These are phyloP conservation scores for Parotia lawesii DNA, from an alignment of 2,113 vertebrate species.

Conservation along the genomic window DNA sequence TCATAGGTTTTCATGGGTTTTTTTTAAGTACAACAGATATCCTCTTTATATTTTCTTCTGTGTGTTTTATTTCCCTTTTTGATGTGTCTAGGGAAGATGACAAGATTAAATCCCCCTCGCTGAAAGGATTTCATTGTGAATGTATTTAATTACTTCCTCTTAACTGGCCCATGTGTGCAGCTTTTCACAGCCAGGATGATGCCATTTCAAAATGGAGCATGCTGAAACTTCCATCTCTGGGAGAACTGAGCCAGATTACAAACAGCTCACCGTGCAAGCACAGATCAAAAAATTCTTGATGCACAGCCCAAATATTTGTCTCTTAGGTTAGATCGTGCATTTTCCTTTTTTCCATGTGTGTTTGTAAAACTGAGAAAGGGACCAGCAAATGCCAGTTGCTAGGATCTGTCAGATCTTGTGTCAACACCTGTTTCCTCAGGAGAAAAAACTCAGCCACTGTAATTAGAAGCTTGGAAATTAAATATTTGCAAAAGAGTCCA, in stretches of 20 bases:
- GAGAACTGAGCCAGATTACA: neutral
- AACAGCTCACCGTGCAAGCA: neutral
- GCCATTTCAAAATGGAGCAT: neutral
- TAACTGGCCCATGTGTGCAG: neutral
- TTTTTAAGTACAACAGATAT: neutral
- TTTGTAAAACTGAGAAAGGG: slow-evolving; percentile 19
- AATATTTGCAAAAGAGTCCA: slow-evolving; percentile 66
- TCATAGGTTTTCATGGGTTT: neutral
- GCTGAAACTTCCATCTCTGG: neutral
- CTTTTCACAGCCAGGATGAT: neutral
- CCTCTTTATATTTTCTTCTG: neutral
- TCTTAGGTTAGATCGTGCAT: neutral
- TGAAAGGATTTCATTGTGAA: neutral
- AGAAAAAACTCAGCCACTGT: slow-evolving; percentile 49
- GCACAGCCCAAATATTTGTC: slow-evolving; percentile 5
- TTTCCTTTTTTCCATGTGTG: neutral
- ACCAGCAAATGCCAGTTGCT: slow-evolving; percentile 51
- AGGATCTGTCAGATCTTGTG: slow-evolving; percentile 61
- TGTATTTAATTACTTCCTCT: slow-evolving; percentile 38
- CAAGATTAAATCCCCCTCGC: slow-evolving; percentile 4
- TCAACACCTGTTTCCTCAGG: slow-evolving; percentile 63
- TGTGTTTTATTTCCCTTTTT: neutral
- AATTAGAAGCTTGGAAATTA: slow-evolving; percentile 65
- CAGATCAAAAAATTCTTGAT: slow-evolving; percentile 12
- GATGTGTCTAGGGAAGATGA: neutral